phyloP scores from a whole-genome alignment of 2,113 vertebrate genomes.

The Porphyrio hochstetteri region DNA sequence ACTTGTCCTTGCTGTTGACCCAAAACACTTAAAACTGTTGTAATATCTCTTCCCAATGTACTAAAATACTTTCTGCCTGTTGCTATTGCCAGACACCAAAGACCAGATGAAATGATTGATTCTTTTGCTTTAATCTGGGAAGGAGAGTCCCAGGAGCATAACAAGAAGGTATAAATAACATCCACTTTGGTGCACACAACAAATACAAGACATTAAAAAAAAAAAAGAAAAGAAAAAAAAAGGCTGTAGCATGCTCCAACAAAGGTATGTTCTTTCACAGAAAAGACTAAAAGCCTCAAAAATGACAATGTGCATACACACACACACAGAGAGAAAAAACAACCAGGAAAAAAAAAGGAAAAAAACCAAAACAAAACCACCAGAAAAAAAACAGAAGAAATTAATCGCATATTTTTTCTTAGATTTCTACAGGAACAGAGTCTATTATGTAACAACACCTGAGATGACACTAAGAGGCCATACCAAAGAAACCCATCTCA shows the following conservation, averaged over 20 bases:
- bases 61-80: neutral
- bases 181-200: neutral
- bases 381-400: neutral
- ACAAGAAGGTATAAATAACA: neutral
- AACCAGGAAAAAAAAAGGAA: neutral
- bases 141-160: neutral
- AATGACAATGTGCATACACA: neutral
- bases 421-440: neutral
- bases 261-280: neutral
- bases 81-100: neutral
- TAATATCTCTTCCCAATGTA: neutral
- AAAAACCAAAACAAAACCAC: accelerated
- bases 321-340: no score
- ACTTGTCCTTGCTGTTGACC: neutral
- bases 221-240: neutral
- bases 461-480: neutral
- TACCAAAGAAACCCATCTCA: no score
- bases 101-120: neutral
- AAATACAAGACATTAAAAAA: neutral
- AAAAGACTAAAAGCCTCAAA: neutral
- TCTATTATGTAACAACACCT: neutral
- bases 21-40: neutral
- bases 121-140: neutral
- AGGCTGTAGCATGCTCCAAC: neutral
- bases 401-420: neutral